Base-by-base conservation (phyloP, 2,888 invertebrate species). In the Morpho helenor region DNA sequence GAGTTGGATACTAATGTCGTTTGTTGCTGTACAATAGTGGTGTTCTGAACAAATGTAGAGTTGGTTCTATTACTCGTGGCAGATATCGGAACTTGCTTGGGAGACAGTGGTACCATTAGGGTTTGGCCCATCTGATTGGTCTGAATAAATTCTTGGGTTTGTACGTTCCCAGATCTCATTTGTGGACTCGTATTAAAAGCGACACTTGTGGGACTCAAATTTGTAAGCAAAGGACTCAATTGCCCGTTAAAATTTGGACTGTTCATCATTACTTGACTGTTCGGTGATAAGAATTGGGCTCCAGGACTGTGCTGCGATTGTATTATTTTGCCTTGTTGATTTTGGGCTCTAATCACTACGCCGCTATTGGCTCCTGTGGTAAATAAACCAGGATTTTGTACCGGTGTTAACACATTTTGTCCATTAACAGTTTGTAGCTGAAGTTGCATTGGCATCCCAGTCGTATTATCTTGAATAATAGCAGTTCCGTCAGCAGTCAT, bases 1-100 rank as follows among this genome's bases (percentile, higher is more conserved):
- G 94, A 93, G 71, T 94, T 94, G 0, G 95, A 93, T 4, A 95
- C 94, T 86, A 95, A 93, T 0, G 95, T 95, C 0, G 95, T 95
- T 76, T 95, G 95, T 69, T 95, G 95, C 72, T 95, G 95, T 3
- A 96, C 95, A 70, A 96, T 96, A 1, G 96, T 96, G 0, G 96
- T 96, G 74, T 96, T 96, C 69, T 96, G 96, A 2, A 96, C 95
- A 71, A 94, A 96, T 0, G 96, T 96, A 0, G 94, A 94, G 68
- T 92, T 92, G 57, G 92, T 92, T 60, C 94, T 92, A 74, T 91
- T 93, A 9, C 90, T 84, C 0, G 93, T 82, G 0, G 92, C 88
- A 2, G 92, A 81, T 22, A 91, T 79, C 0, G 92, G 91, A 0
- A 90, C 92, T 59, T 92, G 93, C 70, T 93, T 93, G 0, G 92